Conservation (phyloP, 2,888 invertebrate species). For the Graphium colonna region DNA sequence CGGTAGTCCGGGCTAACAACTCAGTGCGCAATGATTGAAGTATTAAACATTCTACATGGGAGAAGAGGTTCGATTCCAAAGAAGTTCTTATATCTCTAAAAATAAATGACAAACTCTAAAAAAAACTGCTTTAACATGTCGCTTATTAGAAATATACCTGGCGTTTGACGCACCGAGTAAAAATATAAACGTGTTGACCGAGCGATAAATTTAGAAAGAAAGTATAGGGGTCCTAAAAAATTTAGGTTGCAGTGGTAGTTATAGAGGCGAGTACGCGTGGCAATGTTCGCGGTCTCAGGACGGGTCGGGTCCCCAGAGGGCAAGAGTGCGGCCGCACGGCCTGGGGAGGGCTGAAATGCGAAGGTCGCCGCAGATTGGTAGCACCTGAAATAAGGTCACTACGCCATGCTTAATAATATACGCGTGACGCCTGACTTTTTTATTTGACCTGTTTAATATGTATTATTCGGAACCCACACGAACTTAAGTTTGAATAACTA, state of each 20-base stretch:
- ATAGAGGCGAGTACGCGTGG: conserved; percentile 54
- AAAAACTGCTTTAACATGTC: too few relatives aligned
- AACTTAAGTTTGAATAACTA: too few relatives aligned
- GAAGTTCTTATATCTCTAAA: too few relatives aligned
- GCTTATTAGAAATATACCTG: too few relatives aligned
- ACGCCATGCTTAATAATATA: conserved; percentile 58
- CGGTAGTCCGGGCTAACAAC: too few relatives aligned
- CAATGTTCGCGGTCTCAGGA: conserved; percentile 55
- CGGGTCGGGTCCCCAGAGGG: conserved; percentile 56
- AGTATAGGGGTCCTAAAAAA: neutral
- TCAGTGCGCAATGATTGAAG: too few relatives aligned
- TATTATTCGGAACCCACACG: neutral
- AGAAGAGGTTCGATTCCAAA: too few relatives aligned
- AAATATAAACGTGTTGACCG: neutral
- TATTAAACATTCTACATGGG: too few relatives aligned
- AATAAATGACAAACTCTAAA: too few relatives aligned
- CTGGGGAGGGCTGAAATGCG: conserved; percentile 61
- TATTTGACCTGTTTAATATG: conserved; percentile 3
- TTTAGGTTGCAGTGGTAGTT: conserved; percentile 28
- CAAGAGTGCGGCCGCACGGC: conserved; percentile 54
- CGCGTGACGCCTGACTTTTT: conserved; percentile 58
- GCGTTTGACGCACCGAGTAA: too few relatives aligned
- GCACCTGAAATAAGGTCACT: conserved; percentile 67
- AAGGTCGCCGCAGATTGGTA: conserved; percentile 68
- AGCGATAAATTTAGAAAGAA: neutral